Evolutionary conservation across 2,113 vertebrate species (phyloP).

Genomic region (Albula goreensis): DNA sequence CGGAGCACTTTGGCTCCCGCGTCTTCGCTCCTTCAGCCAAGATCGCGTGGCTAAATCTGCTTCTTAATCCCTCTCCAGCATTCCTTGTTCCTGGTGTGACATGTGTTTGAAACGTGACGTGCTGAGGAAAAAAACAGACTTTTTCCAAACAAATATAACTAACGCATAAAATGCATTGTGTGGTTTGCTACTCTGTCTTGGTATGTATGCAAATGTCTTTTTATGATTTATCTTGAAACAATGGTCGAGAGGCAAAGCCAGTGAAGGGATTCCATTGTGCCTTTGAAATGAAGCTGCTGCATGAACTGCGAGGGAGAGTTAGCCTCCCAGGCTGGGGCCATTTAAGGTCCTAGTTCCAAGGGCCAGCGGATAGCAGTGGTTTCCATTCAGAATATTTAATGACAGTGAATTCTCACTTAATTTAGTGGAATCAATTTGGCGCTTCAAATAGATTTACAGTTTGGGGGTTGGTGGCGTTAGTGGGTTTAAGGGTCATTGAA

Average conservation of each 20-base stretch:
- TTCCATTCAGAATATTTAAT: constrained; percentile 49
- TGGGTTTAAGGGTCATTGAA: neutral
- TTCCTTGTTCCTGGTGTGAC: constrained; percentile 44
- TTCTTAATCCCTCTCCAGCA: constrained; percentile 45
- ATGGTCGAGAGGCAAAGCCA: constrained; percentile 54
- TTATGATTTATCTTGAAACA: constrained; percentile 58
- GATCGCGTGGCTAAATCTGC: constrained; percentile 50
- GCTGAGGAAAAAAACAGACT: constrained; percentile 38
- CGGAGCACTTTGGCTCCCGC: constrained; percentile 66
- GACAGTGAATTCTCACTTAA: constrained; percentile 27
- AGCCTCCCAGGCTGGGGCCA: constrained; percentile 38
- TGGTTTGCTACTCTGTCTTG: constrained; percentile 49
- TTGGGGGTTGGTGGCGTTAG: neutral
- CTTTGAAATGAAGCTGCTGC: constrained; percentile 39
- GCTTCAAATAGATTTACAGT: neutral
- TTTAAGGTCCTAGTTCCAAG: constrained; percentile 49
- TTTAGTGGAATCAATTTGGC: constrained; percentile 38
- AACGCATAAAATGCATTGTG: constrained; percentile 56
- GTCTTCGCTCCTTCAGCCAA: constrained; percentile 49
- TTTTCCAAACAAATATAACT: constrained; percentile 47
- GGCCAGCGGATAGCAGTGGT: constrained; percentile 25
- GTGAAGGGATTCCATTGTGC: constrained; percentile 42
- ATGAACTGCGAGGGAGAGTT: constrained; percentile 42
- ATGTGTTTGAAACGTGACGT: constrained; percentile 38
- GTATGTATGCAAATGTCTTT: constrained; percentile 55